Conservation (phyloP, 1,140 invertebrate genomes). For the Sitophilus oryzae region DNA sequence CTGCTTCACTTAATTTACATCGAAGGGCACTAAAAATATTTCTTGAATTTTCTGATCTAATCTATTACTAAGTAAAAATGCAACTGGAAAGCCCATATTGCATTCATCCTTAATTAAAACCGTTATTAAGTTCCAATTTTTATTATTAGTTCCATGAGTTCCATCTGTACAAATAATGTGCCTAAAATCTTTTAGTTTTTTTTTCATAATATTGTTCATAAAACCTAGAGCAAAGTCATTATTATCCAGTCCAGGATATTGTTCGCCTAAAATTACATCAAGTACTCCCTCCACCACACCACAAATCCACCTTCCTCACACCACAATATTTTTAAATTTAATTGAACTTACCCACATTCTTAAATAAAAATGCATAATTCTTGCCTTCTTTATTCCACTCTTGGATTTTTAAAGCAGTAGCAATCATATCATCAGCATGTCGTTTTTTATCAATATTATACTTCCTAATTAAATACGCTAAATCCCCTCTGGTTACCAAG, state of each 20-base stretch:
- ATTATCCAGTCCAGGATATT: constrained; percentile 1
- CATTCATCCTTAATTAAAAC: too few relatives aligned
- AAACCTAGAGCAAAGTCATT: constrained; percentile 18
- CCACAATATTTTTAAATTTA: too few relatives aligned
- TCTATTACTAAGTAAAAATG: constrained; percentile 22
- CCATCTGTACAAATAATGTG: constrained; percentile 18
- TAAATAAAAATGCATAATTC: constrained; percentile 16
- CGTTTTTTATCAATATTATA: constrained; percentile 13
- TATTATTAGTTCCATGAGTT: constrained; percentile 20
- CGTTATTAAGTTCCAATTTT: constrained; percentile 16
- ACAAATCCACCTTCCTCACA: too few relatives aligned
- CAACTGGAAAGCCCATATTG: constrained; percentile 18
- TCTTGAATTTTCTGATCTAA: constrained; percentile 18
- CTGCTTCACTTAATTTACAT: constrained; percentile 5
- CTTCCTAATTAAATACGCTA: constrained; percentile 3
- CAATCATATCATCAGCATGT: constrained; percentile 16
- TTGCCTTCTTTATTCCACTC: constrained; percentile 14
- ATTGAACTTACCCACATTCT: constrained; percentile 9
- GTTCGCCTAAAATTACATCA: constrained; percentile 7
- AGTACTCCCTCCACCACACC: constrained; percentile 1
- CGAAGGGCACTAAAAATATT: constrained; percentile 15
- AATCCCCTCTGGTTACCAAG: too few relatives aligned
- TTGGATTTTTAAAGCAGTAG: constrained; percentile 5
- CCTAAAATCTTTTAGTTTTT: constrained; percentile 12
- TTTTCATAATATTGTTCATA: constrained; percentile 20